phyloP scores from a whole-genome alignment of 2,113 vertebrate genomes.

The Perca fluviatilis region DNA sequence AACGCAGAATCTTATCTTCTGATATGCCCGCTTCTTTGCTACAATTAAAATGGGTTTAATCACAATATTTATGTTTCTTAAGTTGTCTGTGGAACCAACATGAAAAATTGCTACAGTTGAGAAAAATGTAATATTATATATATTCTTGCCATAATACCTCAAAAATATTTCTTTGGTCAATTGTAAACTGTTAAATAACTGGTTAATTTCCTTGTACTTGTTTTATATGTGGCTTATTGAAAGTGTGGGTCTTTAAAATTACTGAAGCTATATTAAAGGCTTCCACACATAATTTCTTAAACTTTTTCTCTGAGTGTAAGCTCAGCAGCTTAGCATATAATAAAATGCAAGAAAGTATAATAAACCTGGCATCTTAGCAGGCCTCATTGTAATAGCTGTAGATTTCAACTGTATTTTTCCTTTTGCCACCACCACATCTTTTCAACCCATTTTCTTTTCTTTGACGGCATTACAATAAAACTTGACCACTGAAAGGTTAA shows the following conservation, averaged over 20 bases:
- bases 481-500: conserved; percentile 34
- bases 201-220: not conserved
- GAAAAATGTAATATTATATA: too few relatives aligned
- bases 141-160: too few relatives aligned
- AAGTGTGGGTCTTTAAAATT: not conserved
- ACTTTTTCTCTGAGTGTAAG: not conserved
- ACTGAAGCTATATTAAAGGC: not conserved
- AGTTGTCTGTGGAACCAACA: not conserved
- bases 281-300: not conserved
- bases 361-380: too few relatives aligned
- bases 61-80: not conserved
- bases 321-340: too few relatives aligned
- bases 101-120: too few relatives aligned
- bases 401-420: not conserved
- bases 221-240: not conserved
- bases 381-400: too few relatives aligned
- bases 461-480: conserved; percentile 5
- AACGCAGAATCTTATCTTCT: not conserved
- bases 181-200: not conserved
- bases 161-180: too few relatives aligned
- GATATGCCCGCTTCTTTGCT: not conserved
- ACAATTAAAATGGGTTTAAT: not conserved
- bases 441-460: not conserved
- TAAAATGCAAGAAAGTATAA: too few relatives aligned
- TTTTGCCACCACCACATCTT: not conserved